A percentile compares a stretch with the other conserved stretches of the same genome.
Conservation (phyloP, 2,113 vertebrate species). For the Pleuronectes platessa region DNA sequence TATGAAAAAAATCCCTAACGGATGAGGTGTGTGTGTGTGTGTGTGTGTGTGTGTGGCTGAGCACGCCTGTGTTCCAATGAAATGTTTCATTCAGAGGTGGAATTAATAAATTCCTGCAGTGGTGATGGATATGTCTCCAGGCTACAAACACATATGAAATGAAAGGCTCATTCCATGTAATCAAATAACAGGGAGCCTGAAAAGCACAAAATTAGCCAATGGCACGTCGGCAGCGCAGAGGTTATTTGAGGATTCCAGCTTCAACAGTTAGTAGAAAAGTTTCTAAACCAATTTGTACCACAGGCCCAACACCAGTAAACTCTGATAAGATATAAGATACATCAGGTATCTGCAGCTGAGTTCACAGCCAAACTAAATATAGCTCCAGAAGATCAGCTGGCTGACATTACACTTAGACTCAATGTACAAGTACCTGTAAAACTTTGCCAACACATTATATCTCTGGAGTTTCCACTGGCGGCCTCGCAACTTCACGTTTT, state of each 20-base stretch:
- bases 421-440: too few species aligned
- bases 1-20: too few species aligned
- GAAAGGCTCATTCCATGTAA: slow-evolving; percentile 36
- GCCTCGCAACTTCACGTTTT: too few species aligned
- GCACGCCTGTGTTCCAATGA: slow-evolving; percentile 39
- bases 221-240: not conserved
- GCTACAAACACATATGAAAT: slow-evolving; percentile 49
- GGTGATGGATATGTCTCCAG: slow-evolving; percentile 56
- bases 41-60: too few species aligned
- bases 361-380: too few species aligned
- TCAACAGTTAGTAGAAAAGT: slow-evolving; percentile 2
- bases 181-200: slow-evolving; percentile 27
- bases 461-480: too few species aligned
- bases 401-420: too few species aligned
- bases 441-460: too few species aligned
- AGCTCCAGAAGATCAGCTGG: too few species aligned
- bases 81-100: slow-evolving; percentile 40
- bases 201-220: slow-evolving; percentile 32
- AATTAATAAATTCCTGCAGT: slow-evolving; percentile 71
- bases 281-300: not conserved
- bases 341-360: too few species aligned
- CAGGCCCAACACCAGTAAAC: not conserved
- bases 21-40: not conserved
- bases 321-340: not conserved
- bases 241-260: slow-evolving; percentile 56